Conservation (phyloP, 2,113 vertebrate genomes). For the Pipa parva region DNA sequence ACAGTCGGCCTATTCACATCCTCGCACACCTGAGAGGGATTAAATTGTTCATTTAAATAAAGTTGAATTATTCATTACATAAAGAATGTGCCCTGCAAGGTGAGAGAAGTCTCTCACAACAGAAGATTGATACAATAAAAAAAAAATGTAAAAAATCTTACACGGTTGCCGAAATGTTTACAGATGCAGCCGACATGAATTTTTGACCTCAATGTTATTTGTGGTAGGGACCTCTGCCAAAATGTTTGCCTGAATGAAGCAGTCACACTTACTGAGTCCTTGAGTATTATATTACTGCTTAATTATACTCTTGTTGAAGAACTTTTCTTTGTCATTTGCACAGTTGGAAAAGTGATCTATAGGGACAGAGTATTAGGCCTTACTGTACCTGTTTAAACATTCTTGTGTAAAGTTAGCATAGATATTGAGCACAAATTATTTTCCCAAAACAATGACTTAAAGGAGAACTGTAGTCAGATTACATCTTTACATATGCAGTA, state of each 20-base stretch:
- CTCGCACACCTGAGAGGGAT: slow-evolving; percentile 42
- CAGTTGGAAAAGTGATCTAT: not conserved
- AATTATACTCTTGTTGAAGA: not conserved
- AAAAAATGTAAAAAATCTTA: slow-evolving; percentile 9
- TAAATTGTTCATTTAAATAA: slow-evolving; percentile 36
- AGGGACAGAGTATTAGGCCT: not conserved
- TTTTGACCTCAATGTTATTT: slow-evolving; percentile 31
- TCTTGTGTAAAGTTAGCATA: not conserved
- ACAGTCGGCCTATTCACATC: slow-evolving; percentile 42
- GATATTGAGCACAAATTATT: too few species aligned
- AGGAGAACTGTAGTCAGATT: not conserved
- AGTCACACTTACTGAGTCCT: slow-evolving; percentile 16
- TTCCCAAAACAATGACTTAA: too few species aligned
- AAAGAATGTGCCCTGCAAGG: slow-evolving; percentile 28
- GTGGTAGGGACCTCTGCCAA: slow-evolving; percentile 25
- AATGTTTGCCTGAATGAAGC: slow-evolving; percentile 25
- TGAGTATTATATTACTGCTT: slow-evolving; percentile 21
- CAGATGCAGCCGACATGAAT: slow-evolving; percentile 30
- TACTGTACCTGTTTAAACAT: not conserved
- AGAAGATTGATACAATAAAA: not conserved
- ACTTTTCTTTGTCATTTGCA: not conserved
- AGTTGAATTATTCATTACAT: slow-evolving; percentile 48
- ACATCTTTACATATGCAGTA: not conserved
- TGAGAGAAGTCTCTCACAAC: slow-evolving; percentile 31
- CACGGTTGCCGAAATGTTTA: slow-evolving; percentile 15